Evolutionary conservation across 1,140 invertebrate genomes (phyloP).

Genomic region (Drosophila sulfurigaster): DNA sequence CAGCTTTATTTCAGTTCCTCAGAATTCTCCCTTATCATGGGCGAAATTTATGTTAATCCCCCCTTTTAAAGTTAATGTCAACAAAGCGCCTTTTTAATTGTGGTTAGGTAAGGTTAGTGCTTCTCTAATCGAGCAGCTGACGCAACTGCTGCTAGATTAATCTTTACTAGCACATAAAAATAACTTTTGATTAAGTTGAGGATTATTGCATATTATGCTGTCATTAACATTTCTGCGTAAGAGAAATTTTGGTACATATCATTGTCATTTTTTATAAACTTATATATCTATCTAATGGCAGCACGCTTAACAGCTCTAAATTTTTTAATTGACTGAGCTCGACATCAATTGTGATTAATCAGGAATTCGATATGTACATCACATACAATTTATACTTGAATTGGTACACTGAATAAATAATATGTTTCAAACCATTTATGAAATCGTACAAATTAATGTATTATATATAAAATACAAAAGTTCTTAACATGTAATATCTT

Average conservation of each 20-base stretch:
- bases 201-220: background rate
- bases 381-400: too few species aligned
- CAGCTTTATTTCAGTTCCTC: background rate
- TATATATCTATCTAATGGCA: too few species aligned
- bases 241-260: background rate
- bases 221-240: background rate
- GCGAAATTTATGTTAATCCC: conserved; percentile 9
- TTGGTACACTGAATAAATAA: too few species aligned
- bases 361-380: too few species aligned
- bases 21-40: background rate
- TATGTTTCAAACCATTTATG: too few species aligned
- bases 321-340: too few species aligned
- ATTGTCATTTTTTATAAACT: too few species aligned
- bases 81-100: conserved; percentile 10
- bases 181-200: background rate
- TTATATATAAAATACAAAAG: too few species aligned
- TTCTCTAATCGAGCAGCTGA: background rate
- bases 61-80: background rate
- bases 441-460: too few species aligned
- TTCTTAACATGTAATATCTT: too few species aligned
- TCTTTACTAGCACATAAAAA: background rate
- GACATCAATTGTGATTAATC: too few species aligned
- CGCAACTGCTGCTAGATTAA: background rate
- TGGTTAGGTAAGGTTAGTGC: conserved; percentile 28
- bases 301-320: too few species aligned